Percentiles rank a stretch among this genome's conserved stretches.
Conservation (phyloP, 2,888 invertebrate species). For the Caenorhabditis afra region DNA sequence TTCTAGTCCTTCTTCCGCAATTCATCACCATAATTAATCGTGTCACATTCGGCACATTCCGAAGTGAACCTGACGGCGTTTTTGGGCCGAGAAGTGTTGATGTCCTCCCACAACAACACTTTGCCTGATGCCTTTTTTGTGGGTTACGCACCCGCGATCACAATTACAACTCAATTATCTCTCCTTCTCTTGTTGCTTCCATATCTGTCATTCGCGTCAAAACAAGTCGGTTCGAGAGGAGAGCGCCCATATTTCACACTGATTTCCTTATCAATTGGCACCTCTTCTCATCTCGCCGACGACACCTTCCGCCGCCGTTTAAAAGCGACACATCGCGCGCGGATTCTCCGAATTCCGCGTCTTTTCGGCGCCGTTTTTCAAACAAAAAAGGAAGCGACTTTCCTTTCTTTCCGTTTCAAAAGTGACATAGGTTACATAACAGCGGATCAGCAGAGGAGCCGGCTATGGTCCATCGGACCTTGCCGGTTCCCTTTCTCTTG, state of each 20-base stretch:
- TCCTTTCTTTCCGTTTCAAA: no score
- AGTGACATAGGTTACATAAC: no score
- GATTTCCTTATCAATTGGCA: conserved; percentile 48
- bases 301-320: conserved; percentile 13
- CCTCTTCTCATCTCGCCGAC: conserved; percentile 35
- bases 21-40: conserved; percentile 51
- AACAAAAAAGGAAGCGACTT: no score
- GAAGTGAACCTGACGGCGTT: neutral
- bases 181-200: conserved; percentile 1
- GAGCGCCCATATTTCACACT: conserved; percentile 30
- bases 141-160: conserved; percentile 22
- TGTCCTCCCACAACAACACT: conserved; percentile 29
- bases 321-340: neutral
- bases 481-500: no score
- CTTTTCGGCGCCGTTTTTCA: no score
- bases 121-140: no score
- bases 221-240: conserved; percentile 20
- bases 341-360: no score
- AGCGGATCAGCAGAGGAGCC: no score
- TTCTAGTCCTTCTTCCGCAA: conserved; percentile 12
- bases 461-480: no score
- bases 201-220: conserved; percentile 5
- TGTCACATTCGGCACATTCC: conserved; percentile 24
- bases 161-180: conserved; percentile 27
- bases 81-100: neutral